Evolutionary conservation across 2,888 invertebrate species (phyloP).

Genomic region (Hoplodrina blanda): DNA sequence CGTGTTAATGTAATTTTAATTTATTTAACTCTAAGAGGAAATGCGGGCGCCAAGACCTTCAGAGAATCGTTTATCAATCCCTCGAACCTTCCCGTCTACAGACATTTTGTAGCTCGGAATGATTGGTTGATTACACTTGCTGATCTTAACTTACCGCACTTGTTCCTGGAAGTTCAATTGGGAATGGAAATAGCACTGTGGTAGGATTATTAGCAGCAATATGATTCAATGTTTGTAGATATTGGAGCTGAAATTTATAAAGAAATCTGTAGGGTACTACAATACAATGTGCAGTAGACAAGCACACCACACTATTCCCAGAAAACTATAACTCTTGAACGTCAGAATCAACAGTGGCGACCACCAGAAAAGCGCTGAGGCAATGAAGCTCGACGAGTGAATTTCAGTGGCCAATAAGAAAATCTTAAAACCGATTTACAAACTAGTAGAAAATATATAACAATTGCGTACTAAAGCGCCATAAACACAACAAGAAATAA

Average conservation of each 20-base stretch:
- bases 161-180: slow-evolving; percentile 69
- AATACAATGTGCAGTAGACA: background rate
- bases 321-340: too few relatives aligned
- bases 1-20: too few relatives aligned
- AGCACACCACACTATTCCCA: too few relatives aligned
- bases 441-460: background rate
- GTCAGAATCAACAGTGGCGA: too few relatives aligned
- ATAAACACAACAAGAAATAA: background rate
- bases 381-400: too few relatives aligned
- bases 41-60: too few relatives aligned
- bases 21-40: too few relatives aligned
- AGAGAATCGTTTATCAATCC: too few relatives aligned
- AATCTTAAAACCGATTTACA: too few relatives aligned
- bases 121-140: background rate
- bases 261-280: background rate
- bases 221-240: slow-evolving; percentile 77
- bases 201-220: slow-evolving; percentile 73
- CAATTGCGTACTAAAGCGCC: background rate
- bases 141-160: background rate
- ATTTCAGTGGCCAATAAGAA: background rate
- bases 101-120: too few relatives aligned
- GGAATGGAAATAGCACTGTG: slow-evolving; percentile 78
- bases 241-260: slow-evolving; percentile 74
- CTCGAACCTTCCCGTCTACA: too few relatives aligned
- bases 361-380: too few relatives aligned